A percentile compares a stretch with the other conserved stretches of the same genome.
These are phyloP conservation scores for Diabrotica undecimpunctata DNA, from an alignment of 1,140 invertebrate genomes.

Conservation along the genomic window DNA sequence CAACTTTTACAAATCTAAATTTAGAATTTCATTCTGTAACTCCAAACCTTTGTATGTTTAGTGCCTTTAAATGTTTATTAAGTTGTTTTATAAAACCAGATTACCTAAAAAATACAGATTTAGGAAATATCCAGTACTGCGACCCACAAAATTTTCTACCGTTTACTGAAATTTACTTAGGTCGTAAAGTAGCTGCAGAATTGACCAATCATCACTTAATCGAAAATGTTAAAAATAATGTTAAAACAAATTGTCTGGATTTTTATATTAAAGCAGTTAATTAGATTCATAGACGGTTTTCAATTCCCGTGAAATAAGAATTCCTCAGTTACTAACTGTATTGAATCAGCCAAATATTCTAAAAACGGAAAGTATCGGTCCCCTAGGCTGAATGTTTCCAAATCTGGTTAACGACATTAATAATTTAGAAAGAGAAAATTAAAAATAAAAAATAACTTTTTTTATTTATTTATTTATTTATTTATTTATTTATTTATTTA, in stretches of 20 bases:
- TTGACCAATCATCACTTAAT: background rate
- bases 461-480: no score
- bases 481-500: no score
- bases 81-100: no score
- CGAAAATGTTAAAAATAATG: background rate
- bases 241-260: background rate
- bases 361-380: background rate
- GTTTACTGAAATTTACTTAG: background rate
- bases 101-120: background rate
- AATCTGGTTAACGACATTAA: background rate
- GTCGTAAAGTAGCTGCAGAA: no score
- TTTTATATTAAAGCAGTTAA: background rate
- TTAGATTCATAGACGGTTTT: background rate
- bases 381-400: background rate
- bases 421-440: background rate
- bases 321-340: background rate
- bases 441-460: background rate
- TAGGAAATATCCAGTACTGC: background rate
- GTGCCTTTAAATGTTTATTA: no score
- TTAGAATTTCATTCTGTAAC: no score
- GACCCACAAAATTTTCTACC: background rate
- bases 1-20: no score
- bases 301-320: background rate
- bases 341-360: background rate
- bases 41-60: no score